phyloP scores from a whole-genome alignment of 2,113 vertebrate genomes.

The Clupea harengus region DNA sequence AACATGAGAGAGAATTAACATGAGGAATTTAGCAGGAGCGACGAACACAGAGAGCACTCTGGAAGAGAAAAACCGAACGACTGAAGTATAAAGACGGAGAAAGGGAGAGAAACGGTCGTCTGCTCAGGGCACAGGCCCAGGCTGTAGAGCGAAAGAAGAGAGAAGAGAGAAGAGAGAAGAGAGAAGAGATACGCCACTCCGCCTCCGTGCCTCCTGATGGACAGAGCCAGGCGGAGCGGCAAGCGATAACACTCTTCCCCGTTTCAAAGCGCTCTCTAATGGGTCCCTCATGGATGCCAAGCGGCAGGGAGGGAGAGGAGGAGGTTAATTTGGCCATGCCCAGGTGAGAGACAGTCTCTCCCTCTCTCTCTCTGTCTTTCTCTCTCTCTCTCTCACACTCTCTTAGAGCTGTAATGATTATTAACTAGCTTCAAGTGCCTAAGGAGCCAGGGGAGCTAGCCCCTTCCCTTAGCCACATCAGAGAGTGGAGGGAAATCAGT shows the following conservation, averaged over 20 bases:
- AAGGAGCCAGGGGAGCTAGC: slow-evolving; percentile 82
- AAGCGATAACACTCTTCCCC: slow-evolving; percentile 39
- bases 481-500: slow-evolving; percentile 60
- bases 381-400: slow-evolving; percentile 24
- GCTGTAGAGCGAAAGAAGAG: slow-evolving; percentile 2
- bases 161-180: slow-evolving; percentile 2
- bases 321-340: slow-evolving; percentile 83
- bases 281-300: slow-evolving; percentile 56
- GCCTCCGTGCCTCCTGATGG: slow-evolving; percentile 43
- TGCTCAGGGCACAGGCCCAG: slow-evolving; percentile 6
- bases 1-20: slow-evolving; percentile 8
- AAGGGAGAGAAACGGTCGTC: not conserved
- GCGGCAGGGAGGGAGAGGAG: slow-evolving; percentile 44
- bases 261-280: slow-evolving; percentile 56
- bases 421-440: slow-evolving; percentile 80
- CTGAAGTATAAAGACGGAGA: not conserved
- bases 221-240: slow-evolving; percentile 42
- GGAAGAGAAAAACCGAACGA: not conserved
- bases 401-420: slow-evolving; percentile 83
- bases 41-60: not conserved
- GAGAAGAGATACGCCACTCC: slow-evolving; percentile 17
- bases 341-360: slow-evolving; percentile 74
- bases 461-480: slow-evolving; percentile 67
- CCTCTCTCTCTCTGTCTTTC: slow-evolving; percentile 15
- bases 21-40: not conserved